Conservation (phyloP, 1,140 invertebrate species). For the Neoseiulus cucumeris region DNA sequence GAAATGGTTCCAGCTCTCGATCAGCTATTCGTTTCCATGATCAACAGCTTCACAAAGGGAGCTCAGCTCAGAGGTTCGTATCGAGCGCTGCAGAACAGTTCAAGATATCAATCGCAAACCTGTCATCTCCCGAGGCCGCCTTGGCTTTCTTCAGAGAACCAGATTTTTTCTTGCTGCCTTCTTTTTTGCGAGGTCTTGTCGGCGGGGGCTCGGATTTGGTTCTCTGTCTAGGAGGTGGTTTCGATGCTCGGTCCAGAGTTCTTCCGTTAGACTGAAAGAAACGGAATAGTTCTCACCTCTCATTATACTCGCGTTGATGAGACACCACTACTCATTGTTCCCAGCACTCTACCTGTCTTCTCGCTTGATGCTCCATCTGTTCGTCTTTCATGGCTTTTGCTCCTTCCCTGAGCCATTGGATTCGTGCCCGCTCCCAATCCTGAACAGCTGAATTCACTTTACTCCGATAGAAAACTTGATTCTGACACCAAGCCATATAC, state of each 20-base stretch:
- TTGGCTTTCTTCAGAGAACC: not conserved
- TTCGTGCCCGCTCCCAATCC: not conserved
- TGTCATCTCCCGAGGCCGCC: conserved; percentile 4
- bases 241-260: conserved; percentile 2
- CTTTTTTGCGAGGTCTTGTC: not conserved
- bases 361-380: not conserved
- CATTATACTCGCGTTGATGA: too few relatives aligned
- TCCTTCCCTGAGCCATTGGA: conserved; percentile 1
- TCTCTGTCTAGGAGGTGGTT: not conserved
- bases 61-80: too few relatives aligned
- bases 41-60: too few relatives aligned
- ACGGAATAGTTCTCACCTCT: too few relatives aligned
- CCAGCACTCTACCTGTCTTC: not conserved
- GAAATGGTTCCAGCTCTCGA: not conserved
- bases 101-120: not conserved
- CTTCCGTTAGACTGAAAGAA: too few relatives aligned
- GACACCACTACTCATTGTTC: too few relatives aligned
- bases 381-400: conserved; percentile 6
- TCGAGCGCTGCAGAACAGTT: too few relatives aligned
- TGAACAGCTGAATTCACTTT: conserved; percentile 2
- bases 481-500: conserved; percentile 8
- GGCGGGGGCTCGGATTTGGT: conserved; percentile 5
- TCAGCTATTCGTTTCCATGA: too few relatives aligned
- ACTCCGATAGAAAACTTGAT: conserved; percentile 4
- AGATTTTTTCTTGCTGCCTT: not conserved